phyloP scores from a whole-genome alignment of 2,113 vertebrate genomes.

The Urocynchramus pylzowi region DNA sequence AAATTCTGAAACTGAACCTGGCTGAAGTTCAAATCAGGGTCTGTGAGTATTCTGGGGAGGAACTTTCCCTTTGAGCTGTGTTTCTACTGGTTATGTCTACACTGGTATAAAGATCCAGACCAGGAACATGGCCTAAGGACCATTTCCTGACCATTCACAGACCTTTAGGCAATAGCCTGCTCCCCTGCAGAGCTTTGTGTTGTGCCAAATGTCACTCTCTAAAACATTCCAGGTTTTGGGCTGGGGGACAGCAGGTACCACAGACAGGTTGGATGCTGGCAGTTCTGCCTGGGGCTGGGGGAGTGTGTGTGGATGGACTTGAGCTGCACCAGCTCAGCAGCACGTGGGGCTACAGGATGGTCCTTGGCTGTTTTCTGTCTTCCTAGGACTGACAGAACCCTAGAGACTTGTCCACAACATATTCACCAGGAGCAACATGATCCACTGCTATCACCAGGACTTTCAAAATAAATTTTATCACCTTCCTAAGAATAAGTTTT shows the following conservation, averaged over 20 bases:
- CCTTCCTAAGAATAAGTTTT: not conserved
- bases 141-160: not conserved
- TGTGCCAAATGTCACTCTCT: not conserved
- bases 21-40: not conserved
- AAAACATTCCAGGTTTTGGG: not conserved
- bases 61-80: not conserved
- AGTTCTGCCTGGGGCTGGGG: not conserved
- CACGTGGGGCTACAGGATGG: not conserved
- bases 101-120: not conserved
- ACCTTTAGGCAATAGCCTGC: rapidly evolving
- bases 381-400: not conserved
- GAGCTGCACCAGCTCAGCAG: not conserved
- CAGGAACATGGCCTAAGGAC: not conserved
- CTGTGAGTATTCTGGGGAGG: not conserved
- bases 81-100: not conserved
- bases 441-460: not conserved
- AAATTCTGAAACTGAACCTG: not conserved
- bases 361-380: not conserved
- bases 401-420: not conserved
- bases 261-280: not conserved
- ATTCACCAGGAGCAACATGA: not conserved
- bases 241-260: not conserved
- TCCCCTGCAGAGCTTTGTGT: not conserved
- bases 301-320: not conserved
- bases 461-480: not conserved